Conservation (phyloP, 64 coral and sea anemone genomes). For the Dendrophyllia cribrosa region DNA sequence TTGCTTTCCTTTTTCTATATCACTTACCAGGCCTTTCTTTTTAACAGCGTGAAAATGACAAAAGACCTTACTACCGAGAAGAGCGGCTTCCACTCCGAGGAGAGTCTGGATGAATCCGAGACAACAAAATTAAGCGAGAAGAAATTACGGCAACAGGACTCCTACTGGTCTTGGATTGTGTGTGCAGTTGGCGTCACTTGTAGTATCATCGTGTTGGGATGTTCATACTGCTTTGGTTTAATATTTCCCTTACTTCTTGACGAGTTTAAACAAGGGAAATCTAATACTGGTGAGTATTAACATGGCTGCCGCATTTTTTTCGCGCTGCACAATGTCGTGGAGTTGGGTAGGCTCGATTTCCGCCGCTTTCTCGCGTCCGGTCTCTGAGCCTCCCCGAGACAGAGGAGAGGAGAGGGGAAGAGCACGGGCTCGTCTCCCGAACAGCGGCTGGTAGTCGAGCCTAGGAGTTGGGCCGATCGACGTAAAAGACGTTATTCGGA, state of each 20-base stretch:
- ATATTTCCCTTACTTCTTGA: slow-evolving; percentile 51
- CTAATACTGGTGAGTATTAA: slow-evolving; percentile 60
- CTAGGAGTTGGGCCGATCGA: neutral
- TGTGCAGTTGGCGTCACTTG: slow-evolving; percentile 48
- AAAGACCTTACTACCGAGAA: neutral
- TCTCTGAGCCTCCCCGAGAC: too few species aligned
- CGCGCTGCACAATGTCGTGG: neutral
- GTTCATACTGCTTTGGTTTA: slow-evolving; percentile 48
- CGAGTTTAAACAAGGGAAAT: slow-evolving; percentile 67
- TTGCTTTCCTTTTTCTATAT: neutral
- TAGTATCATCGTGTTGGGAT: slow-evolving; percentile 30
- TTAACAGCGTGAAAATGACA: neutral
- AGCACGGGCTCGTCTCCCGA: too few species aligned
- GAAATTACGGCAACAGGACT: slow-evolving; percentile 36
- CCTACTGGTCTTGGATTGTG: slow-evolving; percentile 49
- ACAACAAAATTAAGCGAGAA: neutral
- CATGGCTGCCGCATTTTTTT: neutral
- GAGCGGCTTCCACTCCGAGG: neutral
- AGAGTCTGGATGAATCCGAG: neutral
- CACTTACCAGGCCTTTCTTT: neutral
- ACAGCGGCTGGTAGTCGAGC: too few species aligned
- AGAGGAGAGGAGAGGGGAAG: too few species aligned
- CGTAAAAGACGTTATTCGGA: too few species aligned
- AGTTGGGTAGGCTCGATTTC: too few species aligned
- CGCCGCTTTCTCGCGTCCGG: too few species aligned